Evolutionary conservation across 2,888 invertebrate species (phyloP), one percentile per base, ranked within the genome.

Genomic region (Noctuana brunneofusca): DNA sequence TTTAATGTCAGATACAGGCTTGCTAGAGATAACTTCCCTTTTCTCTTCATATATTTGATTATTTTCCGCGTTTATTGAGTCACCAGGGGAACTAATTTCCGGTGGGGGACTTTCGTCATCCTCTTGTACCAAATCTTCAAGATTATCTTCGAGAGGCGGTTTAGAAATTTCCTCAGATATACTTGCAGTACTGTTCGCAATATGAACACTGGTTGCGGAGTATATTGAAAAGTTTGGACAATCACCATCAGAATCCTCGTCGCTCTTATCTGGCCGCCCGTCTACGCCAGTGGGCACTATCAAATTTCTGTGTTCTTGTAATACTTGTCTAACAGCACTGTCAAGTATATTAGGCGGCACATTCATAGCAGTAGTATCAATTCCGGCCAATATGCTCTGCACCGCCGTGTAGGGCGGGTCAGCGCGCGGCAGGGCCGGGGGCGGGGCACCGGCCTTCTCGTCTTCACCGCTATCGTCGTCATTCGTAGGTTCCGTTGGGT

Each of bases 191-290:
- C 89, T 92, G 69, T 94, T 92, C 0, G 95, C 95, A 56, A 96
- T 93, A 69, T 95, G 95, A 76, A 96, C 95, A 65, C 96, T 96
- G 72, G 96, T 94, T 8, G 95, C 95, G 0, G 97, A 97, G 84
- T 97, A 97, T 69, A 97, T 95, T 11, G 95, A 95, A 81, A 96
- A 96, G 82, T 97, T 97, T 3, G 97, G 97, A 81, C 96, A 97
- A 71, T 95, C 96, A 0, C 95, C 95, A 59, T 93, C 94, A 16
- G 93, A 93, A 55, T 86, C 87, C 12, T 85, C 86, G 65, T 88
- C 87, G 65, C 91, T 92, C 50, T 83, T 79, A 55, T 77, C 81
- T 64, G 80, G 79, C 48, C 58, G 66, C 2, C 66, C 35, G 38
- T 69, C 64, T 65, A 59, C 8, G 60, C 64, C 59, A 3, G 78